Base-by-base conservation (phyloP, 2,113 vertebrate genomes). In the Phainopepla nitens region DNA sequence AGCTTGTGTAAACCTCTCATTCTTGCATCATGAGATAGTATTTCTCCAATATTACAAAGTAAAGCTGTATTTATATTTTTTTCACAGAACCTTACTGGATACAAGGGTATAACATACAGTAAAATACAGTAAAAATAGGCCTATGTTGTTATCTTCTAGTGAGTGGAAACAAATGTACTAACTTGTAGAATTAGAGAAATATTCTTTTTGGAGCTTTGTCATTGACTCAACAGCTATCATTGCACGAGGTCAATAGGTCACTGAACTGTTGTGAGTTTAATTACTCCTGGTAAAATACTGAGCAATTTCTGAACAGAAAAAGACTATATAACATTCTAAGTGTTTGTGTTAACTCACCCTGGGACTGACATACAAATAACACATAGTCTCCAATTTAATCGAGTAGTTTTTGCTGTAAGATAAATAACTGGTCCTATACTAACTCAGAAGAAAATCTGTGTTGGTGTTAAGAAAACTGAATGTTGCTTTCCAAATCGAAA, bases 331-430 rank as follows among this genome's bases (percentile, higher is more conserved):
- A 60, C 9, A 4, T 49, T 41, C 18, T 66, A 66, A 90, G 7
- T 36, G 10, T 6, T 51, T 0, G 0, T 45, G 35, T 89, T 81
- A 73, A 54, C 49, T 85, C 0, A 0, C 13, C 11, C 66, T 61
- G 49, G 49, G 49, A 36, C 28, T 85, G 44, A 76, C 44, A 54
- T 13, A 73, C 13, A 78, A 90, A 71, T 29, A 89, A 5, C 35
- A 42, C 13, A 45, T 9, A 57, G 42, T 5, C 2, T 28, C 9
- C 23, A 31, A 9, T 36, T 69, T 49, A 91, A 45, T n/a, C 33
- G 71, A 76, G 15, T 35, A 18, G 24, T 8, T 82, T 56, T 57
- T 79, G 17, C 31, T 76, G 18, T 39, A 86, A 72, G 47, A 60
- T 14, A 91, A 64, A 9, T 33, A 71, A 36, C 7, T 41, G 28